A percentile compares a stretch with the other conserved stretches of the same genome.
These are phyloP conservation scores for Brachyopa scutellaris DNA, from an alignment of 2,888 invertebrate genomes.

Conservation along the genomic window DNA sequence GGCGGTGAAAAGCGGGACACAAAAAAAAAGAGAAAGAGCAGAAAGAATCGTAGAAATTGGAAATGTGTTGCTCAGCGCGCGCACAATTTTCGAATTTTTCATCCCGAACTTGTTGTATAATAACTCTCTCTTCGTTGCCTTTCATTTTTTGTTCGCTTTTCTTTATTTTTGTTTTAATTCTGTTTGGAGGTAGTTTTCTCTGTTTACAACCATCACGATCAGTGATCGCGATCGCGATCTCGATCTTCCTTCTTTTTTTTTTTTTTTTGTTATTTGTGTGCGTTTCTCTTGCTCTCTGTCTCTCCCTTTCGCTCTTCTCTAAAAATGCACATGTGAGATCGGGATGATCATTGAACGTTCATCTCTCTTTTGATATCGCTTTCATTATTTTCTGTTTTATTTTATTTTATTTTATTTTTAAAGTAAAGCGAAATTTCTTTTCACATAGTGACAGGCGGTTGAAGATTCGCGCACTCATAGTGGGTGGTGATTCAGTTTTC, in stretches of 20 bases:
- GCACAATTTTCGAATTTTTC: slow-evolving; percentile 42
- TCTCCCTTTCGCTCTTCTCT: background rate
- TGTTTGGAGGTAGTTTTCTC: slow-evolving; percentile 30
- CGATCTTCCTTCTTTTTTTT: background rate
- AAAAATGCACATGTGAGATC: slow-evolving; percentile 16
- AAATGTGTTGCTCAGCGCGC: slow-evolving; percentile 1
- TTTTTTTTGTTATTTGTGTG: slow-evolving; percentile 2
- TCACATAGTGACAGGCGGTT: background rate
- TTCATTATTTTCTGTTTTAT: slow-evolving; percentile 42
- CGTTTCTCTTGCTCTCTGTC: slow-evolving; percentile 2
- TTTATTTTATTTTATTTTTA: no score
- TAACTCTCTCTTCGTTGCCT: slow-evolving; percentile 64
- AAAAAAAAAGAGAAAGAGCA: slow-evolving; percentile 53
- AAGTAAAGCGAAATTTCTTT: slow-evolving; percentile 26
- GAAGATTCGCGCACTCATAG: background rate
- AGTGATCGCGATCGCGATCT: slow-evolving; percentile 14
- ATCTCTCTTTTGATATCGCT: slow-evolving; percentile 57
- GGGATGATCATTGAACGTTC: slow-evolving; percentile 38
- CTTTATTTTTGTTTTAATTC: slow-evolving; percentile 25
- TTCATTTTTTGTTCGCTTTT: slow-evolving; percentile 31
- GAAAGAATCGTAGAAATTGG: slow-evolving; percentile 4
- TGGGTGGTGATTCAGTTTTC: slow-evolving; percentile 32
- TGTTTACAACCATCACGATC: slow-evolving; percentile 41
- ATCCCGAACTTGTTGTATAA: slow-evolving; percentile 57
- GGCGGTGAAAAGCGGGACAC: slow-evolving; percentile 52